Evolutionary conservation across 2,113 vertebrate species (phyloP), one percentile per base, ranked within the genome.

Genomic region (Brachyhypopomus gauderio): DNA sequence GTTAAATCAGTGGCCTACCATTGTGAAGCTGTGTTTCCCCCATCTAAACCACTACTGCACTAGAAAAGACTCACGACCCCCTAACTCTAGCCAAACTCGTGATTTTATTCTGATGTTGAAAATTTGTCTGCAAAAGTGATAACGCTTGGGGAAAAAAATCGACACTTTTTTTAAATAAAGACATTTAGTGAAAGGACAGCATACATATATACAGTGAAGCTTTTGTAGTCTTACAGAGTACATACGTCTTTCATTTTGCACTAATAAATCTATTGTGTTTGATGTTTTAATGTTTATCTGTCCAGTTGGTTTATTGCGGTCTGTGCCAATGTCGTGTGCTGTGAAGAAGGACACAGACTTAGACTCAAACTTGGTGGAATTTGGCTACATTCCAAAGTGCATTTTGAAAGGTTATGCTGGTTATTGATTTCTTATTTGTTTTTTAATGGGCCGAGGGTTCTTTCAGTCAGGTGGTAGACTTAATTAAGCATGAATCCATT

Each of bases 351-450:
- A 58, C 1, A 8, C 30, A 45, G 16, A 0, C 23, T 25, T 9
- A 41, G 20, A 34, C n/a, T 59, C 36, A n/a, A 6, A 12, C 20
- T 3, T 75, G 16, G 5, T 8, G 5, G 22, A 60, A n/a, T 36
- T 8, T 25, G 22, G 58, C 56, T 23, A 20, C 0, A 66, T 19
- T 66, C 63, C 55, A 30, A 58, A 58, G 52, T 74, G 2, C 9
- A 20, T 56, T 74, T 74, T 74, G 19, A 73, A 56, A 58, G 71
- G 22, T 73, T 58, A 74, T 74, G 19, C 8, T 58, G 4, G 16
- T 74, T 58, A 74, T 74, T 34, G 72, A 74, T 74, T 74, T 74
- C 52, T 56, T 25, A 1, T 74, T 25, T 9, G 22, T 7, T 58
- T 25, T 58, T n/a, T 22, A 3, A n/a, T 16, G 1, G 48, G 22